Evolutionary conservation across 1,140 invertebrate genomes (phyloP).

Genomic region (Protaetia brevitarsis): DNA sequence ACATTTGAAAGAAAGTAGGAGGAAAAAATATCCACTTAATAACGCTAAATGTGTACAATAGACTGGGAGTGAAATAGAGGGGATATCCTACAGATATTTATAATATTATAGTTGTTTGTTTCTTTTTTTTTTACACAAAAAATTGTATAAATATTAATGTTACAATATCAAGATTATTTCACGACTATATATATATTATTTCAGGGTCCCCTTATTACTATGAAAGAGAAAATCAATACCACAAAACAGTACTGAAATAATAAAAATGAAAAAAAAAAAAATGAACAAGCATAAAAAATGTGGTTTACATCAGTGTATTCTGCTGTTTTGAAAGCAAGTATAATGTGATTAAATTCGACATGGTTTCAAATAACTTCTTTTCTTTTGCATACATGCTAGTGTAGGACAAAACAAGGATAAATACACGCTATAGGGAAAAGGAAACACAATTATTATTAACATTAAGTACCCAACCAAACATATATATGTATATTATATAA

Average conservation of each 20-base stretch:
- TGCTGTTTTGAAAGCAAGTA: too few species aligned
- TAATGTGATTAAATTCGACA: background rate
- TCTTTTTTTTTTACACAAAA: constrained; percentile 27
- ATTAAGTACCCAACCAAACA: constrained; percentile 20
- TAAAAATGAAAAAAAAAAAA: too few species aligned
- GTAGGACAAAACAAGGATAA: background rate
- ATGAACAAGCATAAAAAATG: too few species aligned
- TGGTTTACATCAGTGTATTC: too few species aligned
- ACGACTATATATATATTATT: background rate
- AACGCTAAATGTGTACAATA: constrained; percentile 21
- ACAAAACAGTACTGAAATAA: too few species aligned
- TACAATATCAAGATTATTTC: constrained; percentile 4
- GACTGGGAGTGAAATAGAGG: constrained; percentile 20
- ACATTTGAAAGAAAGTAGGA: constrained; percentile 33
- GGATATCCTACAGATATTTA: constrained; percentile 8
- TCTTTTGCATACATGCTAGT: background rate
- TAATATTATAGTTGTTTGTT: constrained; percentile 23
- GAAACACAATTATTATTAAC: constrained; percentile 10
- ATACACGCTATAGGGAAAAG: constrained; percentile 5
- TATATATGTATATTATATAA: constrained; percentile 15
- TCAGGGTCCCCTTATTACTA: constrained; percentile 14
- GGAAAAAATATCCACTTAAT: constrained; percentile 21
- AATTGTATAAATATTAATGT: constrained; percentile 17
- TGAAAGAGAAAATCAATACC: background rate
- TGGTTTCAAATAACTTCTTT: background rate